phyloP scores from a whole-genome alignment of 2,888 invertebrate genomes.

The Trichogramma dendrolimi region DNA sequence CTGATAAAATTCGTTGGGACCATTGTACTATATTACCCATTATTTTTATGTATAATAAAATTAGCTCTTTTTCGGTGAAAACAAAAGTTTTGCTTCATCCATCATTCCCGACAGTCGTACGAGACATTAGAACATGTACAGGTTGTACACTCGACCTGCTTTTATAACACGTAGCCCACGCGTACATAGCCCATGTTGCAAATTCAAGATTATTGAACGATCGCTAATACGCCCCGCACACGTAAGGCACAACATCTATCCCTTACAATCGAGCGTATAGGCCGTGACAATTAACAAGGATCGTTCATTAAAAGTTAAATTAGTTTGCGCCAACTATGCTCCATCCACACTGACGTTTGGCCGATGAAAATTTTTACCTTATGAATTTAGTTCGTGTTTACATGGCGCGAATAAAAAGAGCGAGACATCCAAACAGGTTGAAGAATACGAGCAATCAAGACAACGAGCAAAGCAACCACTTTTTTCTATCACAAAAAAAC shows the following conservation, averaged over 20 bases:
- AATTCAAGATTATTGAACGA: constrained; percentile 20
- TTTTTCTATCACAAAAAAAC: background rate
- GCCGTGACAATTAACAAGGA: constrained; percentile 22
- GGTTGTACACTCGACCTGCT: constrained; percentile 30
- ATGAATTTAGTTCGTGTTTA: background rate
- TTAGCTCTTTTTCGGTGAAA: too few relatives aligned
- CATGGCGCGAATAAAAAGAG: background rate
- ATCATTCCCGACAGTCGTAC: constrained; percentile 3
- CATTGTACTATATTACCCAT: too few relatives aligned
- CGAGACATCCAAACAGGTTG: background rate
- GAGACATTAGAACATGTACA: too few relatives aligned
- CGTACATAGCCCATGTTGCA: background rate
- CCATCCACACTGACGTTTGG: background rate
- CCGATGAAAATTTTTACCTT: constrained; percentile 1
- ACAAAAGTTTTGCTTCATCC: too few relatives aligned
- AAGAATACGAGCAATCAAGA: background rate
- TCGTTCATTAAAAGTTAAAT: constrained; percentile 29
- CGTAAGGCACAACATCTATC: constrained; percentile 17
- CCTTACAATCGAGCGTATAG: constrained; percentile 1
- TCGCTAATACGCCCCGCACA: constrained; percentile 6
- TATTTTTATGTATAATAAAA: too few relatives aligned
- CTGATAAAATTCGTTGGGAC: too few relatives aligned
- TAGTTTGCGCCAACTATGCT: constrained; percentile 22
- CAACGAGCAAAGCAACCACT: background rate
- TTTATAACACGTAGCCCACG: constrained; percentile 16